These are phyloP conservation scores for Chesias legatella DNA, from an alignment of 2,888 invertebrate genomes.

Conservation along the genomic window DNA sequence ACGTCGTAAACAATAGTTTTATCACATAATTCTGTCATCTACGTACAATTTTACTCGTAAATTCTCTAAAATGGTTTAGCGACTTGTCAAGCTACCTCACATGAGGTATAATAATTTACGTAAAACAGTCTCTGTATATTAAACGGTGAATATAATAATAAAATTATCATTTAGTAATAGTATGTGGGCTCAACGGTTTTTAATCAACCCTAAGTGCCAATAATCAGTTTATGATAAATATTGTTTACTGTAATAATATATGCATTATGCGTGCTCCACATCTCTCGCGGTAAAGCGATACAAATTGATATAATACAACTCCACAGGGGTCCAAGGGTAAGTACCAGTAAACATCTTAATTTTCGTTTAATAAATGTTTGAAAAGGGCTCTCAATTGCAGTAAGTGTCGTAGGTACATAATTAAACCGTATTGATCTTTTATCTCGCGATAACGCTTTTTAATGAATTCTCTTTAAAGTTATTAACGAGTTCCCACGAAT, in stretches of 20 bases:
- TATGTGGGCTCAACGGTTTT: slow-evolving; percentile 23
- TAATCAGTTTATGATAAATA: slow-evolving; percentile 27
- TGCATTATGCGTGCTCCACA: slow-evolving; percentile 30
- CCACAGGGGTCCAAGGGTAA: slow-evolving; percentile 62
- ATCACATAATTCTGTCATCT: too few species aligned
- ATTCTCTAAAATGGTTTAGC: too few species aligned
- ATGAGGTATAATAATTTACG: too few species aligned
- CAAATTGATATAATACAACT: slow-evolving; percentile 48
- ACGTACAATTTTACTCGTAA: too few species aligned
- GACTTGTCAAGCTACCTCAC: too few species aligned
- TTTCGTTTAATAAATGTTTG: slow-evolving; percentile 56
- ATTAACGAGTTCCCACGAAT: slow-evolving; percentile 51
- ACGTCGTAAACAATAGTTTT: too few species aligned
- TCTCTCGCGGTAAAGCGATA: slow-evolving; percentile 38
- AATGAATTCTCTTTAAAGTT: slow-evolving; percentile 39
- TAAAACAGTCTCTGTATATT: neutral
- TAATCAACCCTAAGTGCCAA: slow-evolving; percentile 20
- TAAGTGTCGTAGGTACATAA: slow-evolving; percentile 34
- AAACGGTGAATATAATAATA: neutral
- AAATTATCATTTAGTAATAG: slow-evolving; percentile 5
- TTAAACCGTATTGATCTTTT: slow-evolving; percentile 36
- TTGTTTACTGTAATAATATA: slow-evolving; percentile 33
- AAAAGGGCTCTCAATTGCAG: slow-evolving; percentile 50
- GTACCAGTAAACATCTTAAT: slow-evolving; percentile 69
- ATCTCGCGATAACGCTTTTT: slow-evolving; percentile 37